phyloP scores from a whole-genome alignment of 2,113 vertebrate species.

The Nesoenas mayeri region DNA sequence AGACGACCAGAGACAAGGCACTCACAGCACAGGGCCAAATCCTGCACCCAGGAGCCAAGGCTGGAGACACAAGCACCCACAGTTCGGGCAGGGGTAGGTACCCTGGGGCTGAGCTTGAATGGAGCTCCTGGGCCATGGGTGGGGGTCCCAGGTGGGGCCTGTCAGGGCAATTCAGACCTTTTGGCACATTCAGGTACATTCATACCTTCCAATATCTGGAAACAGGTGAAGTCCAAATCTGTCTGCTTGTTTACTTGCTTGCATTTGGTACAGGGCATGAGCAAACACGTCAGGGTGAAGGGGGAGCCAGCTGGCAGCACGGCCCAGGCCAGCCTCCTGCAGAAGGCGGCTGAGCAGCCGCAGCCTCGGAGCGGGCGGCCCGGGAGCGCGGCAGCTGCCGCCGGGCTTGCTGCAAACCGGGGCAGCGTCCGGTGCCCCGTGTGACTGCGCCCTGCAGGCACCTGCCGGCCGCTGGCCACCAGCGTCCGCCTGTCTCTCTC shows the following conservation, averaged over 20 bases:
- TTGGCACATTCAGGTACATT: not conserved
- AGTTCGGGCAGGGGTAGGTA: fast-evolving
- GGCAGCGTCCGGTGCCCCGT: not conserved
- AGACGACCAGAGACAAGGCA: not conserved
- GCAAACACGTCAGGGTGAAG: not conserved
- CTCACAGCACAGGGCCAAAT: not conserved
- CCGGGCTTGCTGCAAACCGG: not conserved
- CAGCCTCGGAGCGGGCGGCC: too few relatives aligned
- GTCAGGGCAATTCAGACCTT: not conserved
- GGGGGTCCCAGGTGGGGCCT: not conserved
- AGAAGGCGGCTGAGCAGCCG: not conserved
- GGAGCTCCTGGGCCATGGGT: not conserved
- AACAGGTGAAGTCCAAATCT: not conserved
- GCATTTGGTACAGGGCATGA: not conserved
- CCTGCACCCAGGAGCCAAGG: too few relatives aligned
- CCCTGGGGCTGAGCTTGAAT: not conserved
- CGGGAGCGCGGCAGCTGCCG: too few relatives aligned
- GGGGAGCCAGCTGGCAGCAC: not conserved
- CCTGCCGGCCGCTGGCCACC: not conserved
- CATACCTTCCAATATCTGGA: not conserved
- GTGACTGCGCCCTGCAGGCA: fast-evolving
- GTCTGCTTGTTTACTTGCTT: not conserved
- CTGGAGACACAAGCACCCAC: not conserved
- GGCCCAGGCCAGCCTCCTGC: not conserved
- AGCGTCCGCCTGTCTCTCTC: fast-evolving